phyloP scores from a whole-genome alignment of 2,113 vertebrate genomes.

The Rattus norvegicus region DNA sequence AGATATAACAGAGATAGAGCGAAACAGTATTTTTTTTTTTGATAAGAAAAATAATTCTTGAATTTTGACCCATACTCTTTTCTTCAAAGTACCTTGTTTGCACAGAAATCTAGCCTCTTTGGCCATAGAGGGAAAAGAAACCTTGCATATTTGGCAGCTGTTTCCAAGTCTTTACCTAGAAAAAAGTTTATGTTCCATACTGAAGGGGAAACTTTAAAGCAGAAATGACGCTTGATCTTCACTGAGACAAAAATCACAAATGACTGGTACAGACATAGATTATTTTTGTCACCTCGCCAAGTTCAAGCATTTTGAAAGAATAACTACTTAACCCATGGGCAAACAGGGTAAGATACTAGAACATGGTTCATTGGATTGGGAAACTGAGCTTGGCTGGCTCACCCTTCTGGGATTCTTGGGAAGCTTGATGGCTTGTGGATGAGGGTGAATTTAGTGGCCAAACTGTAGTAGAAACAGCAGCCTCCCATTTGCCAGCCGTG shows the following conservation, averaged over 20 bases:
- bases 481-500: neutral
- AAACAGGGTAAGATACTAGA: neutral
- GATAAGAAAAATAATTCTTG: constrained; percentile 28
- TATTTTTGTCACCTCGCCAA: neutral
- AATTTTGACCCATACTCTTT: constrained; percentile 1
- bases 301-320: neutral
- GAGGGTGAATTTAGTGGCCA: neutral
- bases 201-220: neutral
- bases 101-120: neutral
- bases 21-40: neutral
- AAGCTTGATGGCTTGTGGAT: neutral
- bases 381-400: neutral
- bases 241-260: neutral
- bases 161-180: neutral
- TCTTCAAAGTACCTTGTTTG: neutral
- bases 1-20: neutral
- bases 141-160: neutral
- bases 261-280: neutral
- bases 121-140: neutral
- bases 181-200: neutral
- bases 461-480: neutral
- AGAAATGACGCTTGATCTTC: neutral
- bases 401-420: neutral
- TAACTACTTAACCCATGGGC: neutral
- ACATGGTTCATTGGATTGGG: neutral